These are phyloP conservation scores for Micronisus gabar DNA, from an alignment of 2,113 vertebrate species.

Conservation along the genomic window DNA sequence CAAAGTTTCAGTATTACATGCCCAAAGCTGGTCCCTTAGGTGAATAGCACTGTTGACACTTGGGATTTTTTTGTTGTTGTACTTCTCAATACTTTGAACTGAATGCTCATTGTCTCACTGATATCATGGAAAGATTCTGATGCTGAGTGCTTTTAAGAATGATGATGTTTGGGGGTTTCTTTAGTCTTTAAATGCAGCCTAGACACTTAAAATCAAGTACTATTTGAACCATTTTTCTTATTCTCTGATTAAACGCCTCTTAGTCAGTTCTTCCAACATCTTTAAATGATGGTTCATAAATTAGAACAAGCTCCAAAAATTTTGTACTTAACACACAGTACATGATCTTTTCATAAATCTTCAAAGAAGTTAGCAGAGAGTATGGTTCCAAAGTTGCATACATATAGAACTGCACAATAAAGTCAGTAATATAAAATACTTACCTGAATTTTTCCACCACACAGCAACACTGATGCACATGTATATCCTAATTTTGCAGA, in stretches of 20 bases:
- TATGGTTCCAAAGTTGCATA: not conserved
- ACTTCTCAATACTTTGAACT: not conserved
- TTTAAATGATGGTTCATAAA: not conserved
- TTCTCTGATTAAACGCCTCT: not conserved
- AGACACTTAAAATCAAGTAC: not conserved
- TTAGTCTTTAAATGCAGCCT: not conserved
- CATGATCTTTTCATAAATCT: not conserved
- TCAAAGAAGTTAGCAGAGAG: not conserved
- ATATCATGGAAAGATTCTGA: not conserved
- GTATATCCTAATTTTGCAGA: not conserved
- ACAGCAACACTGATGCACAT: not conserved
- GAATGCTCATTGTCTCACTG: not conserved
- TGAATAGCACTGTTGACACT: not conserved
- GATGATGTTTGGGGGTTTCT: not conserved
- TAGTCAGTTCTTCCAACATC: not conserved
- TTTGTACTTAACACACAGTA: fast-evolving
- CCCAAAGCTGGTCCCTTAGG: not conserved
- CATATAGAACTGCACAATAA: not conserved
- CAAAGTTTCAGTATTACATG: not conserved
- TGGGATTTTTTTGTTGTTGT: not conserved
- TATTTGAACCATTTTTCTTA: not conserved
- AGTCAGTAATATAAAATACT: not conserved
- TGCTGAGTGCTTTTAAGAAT: not conserved
- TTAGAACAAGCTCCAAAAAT: not conserved
- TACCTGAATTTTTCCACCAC: not conserved